Conservation (phyloP, 2,888 invertebrate genomes). For the Rhopalosiphum nymphaeae region DNA sequence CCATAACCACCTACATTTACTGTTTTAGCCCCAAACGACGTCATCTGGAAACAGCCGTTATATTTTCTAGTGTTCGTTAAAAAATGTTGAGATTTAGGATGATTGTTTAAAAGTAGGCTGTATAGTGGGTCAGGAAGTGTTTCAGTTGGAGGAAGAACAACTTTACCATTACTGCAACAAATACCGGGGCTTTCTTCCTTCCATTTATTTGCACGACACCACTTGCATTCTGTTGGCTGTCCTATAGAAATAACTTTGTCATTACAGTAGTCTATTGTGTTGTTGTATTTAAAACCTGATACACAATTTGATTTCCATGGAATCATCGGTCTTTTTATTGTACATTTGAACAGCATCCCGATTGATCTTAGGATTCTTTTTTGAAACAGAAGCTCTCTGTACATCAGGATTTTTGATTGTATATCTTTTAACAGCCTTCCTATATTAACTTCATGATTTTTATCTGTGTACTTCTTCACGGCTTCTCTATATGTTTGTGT, state of each 20-base stretch:
- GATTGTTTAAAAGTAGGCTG: background rate
- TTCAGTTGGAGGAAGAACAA: background rate
- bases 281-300: conserved; percentile 18
- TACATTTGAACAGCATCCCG: background rate
- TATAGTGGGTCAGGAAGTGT: background rate
- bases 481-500: too few species aligned
- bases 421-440: too few species aligned
- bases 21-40: too few species aligned
- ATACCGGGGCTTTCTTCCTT: background rate
- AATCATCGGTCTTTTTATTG: conserved; percentile 3
- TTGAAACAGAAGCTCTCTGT: too few species aligned
- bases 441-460: too few species aligned
- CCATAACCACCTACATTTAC: too few species aligned
- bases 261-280: conserved; percentile 15
- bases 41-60: too few species aligned
- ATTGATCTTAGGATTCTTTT: background rate
- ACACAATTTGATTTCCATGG: background rate
- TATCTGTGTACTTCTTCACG: too few species aligned
- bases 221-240: conserved; percentile 11
- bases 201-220: background rate
- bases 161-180: background rate
- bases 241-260: conserved; percentile 21
- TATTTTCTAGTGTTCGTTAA: too few species aligned
- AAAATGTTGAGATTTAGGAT: too few species aligned
- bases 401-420: too few species aligned